Base-by-base conservation (phyloP, 2,113 vertebrate genomes). In the Glaucidium brasilianum region DNA sequence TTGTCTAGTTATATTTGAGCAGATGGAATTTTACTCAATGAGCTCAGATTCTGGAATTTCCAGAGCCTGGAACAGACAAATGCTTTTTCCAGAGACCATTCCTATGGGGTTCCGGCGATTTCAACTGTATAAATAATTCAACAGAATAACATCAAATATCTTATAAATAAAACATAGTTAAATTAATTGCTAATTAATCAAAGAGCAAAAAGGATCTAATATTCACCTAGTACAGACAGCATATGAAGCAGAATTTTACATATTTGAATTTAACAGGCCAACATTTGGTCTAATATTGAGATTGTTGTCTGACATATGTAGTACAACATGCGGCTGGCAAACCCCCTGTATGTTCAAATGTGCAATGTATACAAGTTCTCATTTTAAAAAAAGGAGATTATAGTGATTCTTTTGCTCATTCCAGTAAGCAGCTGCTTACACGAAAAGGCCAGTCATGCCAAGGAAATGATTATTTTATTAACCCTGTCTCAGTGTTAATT, bases 231-330 rank as follows among this genome's bases (percentile, higher is more conserved):
- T 21, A 7, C 29, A 87, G 56, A 45, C 11, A 84, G 12, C 10
- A 37, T 20, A 45, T 27, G 16, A 78, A 77, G 32, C 5, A 58
- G n/a, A 45, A 79, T 27, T 81, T 94, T 35, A 27, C 12, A 78
- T 41, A 6, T 10, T 67, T 60, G 16, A 87, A 35, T 39, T 39
- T 69, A 59, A 17, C 34, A 87, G 45, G 41, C 4, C 11, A 67
- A 12, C 9, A 15, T 64, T 68, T 37, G 37, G 3, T 27, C 41
- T 52, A 30, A 41, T 27, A 63, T 11, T 0, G 0, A 10, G 0
- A 0, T 21, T 52, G 3, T 15, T 74, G 34, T 23, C 11, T 74
- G 41, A 62, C 22, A 56, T 8, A 74, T 16, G 20, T 0, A 63
- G 43, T 39, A 59, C 18, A 75, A 27, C 7, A 53, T 5, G 23